Conservation (phyloP, 2,888 invertebrate genomes). For the Drosophila prostipennis region DNA sequence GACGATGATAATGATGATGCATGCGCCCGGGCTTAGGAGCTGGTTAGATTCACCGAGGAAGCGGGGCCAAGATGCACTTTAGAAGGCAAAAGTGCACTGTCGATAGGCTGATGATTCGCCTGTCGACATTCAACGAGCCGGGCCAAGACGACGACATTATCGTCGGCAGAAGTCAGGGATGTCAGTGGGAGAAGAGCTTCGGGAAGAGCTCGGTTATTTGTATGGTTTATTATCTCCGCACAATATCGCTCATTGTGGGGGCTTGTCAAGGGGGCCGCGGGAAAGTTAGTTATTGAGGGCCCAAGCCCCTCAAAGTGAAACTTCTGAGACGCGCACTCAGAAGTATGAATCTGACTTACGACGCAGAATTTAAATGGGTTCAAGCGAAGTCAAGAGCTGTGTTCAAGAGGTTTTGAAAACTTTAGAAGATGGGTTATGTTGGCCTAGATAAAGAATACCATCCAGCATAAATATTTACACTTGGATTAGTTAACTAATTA, state of each 20-base stretch:
- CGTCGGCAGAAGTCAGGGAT: constrained; percentile 72
- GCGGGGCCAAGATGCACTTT: constrained; percentile 23
- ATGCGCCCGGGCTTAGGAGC: constrained; percentile 46
- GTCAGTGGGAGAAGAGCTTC: constrained; percentile 46
- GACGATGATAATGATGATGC: constrained; percentile 78
- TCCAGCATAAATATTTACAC: not conserved
- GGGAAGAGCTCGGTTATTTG: constrained; percentile 50
- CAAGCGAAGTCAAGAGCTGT: constrained; percentile 16
- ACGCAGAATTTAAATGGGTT: constrained; percentile 22
- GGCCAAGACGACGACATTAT: constrained; percentile 67
- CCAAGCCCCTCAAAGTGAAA: constrained; percentile 48
- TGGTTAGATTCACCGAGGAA: constrained; percentile 16
- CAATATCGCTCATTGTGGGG: constrained; percentile 73
- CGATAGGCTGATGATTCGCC: constrained; percentile 72
- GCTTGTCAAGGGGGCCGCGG: constrained; percentile 54
- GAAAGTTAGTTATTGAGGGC: constrained; percentile 73
- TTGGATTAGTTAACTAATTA: too few relatives aligned
- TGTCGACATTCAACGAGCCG: constrained; percentile 66
- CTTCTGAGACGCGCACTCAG: constrained; percentile 28
- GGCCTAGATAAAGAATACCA: not conserved
- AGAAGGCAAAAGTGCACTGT: constrained; percentile 59
- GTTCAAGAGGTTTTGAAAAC: not conserved
- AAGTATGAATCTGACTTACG: constrained; percentile 10
- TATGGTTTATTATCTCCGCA: constrained; percentile 62
- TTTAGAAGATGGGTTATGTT: too few relatives aligned